A percentile compares a stretch with the other conserved stretches of the same genome.
These are phyloP conservation scores for Aphodius sticticus DNA, from an alignment of 2,888 invertebrate species.

Conservation along the genomic window DNA sequence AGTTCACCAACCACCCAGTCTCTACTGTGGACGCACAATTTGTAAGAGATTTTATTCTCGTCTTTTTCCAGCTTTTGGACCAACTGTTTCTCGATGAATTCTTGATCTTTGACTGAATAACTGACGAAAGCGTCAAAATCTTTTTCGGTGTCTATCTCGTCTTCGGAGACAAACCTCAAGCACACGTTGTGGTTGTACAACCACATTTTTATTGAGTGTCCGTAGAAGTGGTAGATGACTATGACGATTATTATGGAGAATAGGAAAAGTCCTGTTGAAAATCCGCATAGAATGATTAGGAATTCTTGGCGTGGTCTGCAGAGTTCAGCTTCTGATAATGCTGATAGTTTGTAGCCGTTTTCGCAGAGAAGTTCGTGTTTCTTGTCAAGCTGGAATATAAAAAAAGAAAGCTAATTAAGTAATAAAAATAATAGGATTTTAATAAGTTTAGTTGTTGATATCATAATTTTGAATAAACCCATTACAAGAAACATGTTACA, in stretches of 20 bases:
- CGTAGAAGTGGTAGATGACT: constrained; percentile 63
- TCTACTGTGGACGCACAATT: constrained; percentile 76
- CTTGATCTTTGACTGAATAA: constrained; percentile 79
- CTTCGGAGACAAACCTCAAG: constrained; percentile 71
- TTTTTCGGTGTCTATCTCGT: constrained; percentile 73
- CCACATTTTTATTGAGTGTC: constrained; percentile 74
- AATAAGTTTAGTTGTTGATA: no score
- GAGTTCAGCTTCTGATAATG: background rate
- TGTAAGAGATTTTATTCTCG: constrained; percentile 66
- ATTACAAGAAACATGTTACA: no score
- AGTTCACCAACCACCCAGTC: constrained; percentile 79
- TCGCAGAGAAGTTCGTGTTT: background rate
- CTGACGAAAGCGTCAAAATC: constrained; percentile 83
- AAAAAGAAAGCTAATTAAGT: background rate
- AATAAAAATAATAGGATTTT: background rate
- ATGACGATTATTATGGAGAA: background rate
- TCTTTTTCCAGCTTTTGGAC: constrained; percentile 68
- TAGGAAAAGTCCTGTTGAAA: constrained; percentile 9
- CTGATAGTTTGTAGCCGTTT: background rate
- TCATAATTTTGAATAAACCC: no score
- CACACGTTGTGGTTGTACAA: constrained; percentile 68
- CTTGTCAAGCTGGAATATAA: background rate
- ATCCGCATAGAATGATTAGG: background rate
- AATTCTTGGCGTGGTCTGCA: background rate
- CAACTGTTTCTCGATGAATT: constrained; percentile 71